Evolutionary conservation across 2,888 invertebrate species (phyloP).

Genomic region (Luperina nickerlii): DNA sequence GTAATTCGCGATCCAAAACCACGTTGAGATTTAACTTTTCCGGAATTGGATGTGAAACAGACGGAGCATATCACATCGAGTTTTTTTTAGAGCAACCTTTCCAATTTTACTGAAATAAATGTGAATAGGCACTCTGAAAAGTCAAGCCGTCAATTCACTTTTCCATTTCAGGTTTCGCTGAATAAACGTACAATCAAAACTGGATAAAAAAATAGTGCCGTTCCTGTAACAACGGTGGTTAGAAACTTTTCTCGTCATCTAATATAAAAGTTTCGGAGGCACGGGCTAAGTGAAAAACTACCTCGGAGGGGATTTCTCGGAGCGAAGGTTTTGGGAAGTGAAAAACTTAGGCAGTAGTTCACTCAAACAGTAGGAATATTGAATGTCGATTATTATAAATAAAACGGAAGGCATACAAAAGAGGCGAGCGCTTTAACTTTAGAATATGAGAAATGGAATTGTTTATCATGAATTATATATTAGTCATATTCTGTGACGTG

Average conservation of each 20-base stretch:
- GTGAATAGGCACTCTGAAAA: conserved; percentile 27
- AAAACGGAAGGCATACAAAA: background rate
- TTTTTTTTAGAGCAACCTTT: conserved; percentile 30
- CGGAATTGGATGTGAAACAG: conserved; percentile 27
- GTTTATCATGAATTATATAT: conserved; percentile 3
- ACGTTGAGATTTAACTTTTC: conserved; percentile 13
- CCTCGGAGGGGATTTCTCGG: conserved; percentile 64
- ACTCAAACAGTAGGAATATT: conserved; percentile 40
- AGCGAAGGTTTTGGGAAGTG: conserved; percentile 56
- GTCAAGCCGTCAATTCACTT: conserved; percentile 34
- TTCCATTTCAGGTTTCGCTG: conserved; percentile 36
- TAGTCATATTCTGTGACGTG: conserved; percentile 1
- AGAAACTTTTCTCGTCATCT: conserved; percentile 74
- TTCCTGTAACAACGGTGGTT: conserved; percentile 47
- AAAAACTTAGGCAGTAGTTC: conserved; percentile 62
- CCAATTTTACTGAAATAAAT: conserved; percentile 35
- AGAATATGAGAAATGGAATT: background rate
- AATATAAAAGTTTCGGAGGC: conserved; percentile 76
- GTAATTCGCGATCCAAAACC: background rate
- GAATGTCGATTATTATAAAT: conserved; percentile 50
- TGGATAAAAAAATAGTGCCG: conserved; percentile 56
- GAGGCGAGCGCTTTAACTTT: conserved; percentile 9
- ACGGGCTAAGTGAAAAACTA: conserved; percentile 78
- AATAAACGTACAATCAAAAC: conserved; percentile 50
- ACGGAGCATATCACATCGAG: conserved; percentile 16